phyloP scores from a whole-genome alignment of 2,888 invertebrate genomes.

The Pristionchus arcanus region DNA sequence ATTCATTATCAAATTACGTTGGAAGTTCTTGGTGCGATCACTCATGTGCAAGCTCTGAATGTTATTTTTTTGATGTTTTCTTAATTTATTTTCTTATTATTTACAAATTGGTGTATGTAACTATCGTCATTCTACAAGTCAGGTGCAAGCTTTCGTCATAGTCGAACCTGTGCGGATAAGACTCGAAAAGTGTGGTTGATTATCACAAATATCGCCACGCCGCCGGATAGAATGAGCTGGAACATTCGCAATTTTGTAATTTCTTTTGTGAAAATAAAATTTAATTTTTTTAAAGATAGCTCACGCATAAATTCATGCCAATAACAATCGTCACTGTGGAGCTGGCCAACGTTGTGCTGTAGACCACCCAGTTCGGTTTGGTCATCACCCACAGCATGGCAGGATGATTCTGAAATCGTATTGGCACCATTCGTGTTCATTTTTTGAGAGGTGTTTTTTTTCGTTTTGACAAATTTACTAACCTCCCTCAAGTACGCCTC shows the following conservation, averaged over 20 bases:
- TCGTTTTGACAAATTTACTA: background rate
- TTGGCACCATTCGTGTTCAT: too few species aligned
- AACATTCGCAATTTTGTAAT: background rate
- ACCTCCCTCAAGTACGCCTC: constrained; percentile 8
- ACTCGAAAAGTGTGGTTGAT: background rate
- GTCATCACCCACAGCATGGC: background rate
- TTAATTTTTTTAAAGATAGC: background rate
- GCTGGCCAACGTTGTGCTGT: background rate
- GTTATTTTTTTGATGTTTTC: too few species aligned
- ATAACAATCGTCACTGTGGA: background rate
- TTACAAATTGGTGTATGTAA: background rate
- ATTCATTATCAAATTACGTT: background rate
- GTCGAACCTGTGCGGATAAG: background rate
- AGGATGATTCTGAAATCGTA: background rate
- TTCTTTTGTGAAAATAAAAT: background rate
- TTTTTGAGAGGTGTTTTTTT: too few species aligned
- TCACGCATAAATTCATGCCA: background rate
- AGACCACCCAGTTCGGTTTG: background rate
- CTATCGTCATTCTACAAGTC: background rate
- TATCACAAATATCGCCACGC: background rate
- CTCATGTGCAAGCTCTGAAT: constrained; percentile 3
- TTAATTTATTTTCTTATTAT: background rate
- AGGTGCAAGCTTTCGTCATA: background rate
- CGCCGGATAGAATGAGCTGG: background rate
- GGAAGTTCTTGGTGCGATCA: background rate